Conservation (phyloP, 2,113 vertebrate species). For the Oreochromis spilurus region DNA sequence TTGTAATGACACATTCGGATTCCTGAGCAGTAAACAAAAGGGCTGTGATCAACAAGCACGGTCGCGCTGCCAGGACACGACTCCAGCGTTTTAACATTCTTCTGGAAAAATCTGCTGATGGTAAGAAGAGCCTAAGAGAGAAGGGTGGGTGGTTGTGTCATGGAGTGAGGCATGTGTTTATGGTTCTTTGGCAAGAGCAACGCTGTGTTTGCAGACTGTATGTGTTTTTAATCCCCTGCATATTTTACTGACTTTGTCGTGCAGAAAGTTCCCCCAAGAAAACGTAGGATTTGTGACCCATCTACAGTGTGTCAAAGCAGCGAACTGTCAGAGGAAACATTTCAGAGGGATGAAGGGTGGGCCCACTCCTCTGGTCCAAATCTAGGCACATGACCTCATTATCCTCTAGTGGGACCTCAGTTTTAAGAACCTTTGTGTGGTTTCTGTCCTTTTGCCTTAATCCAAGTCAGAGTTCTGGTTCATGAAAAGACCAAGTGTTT, state of each 20-base stretch:
- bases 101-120: constrained; percentile 18
- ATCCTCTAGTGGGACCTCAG: constrained; percentile 15
- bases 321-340: background rate
- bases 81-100: constrained; percentile 15
- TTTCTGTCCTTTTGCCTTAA: constrained; percentile 1
- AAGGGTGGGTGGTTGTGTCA: constrained; percentile 9
- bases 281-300: background rate
- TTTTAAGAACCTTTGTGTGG: constrained; percentile 6
- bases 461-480: constrained; percentile 11
- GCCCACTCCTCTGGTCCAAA: background rate
- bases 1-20: constrained; percentile 4
- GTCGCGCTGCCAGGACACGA: background rate
- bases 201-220: background rate
- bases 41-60: background rate
- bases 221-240: constrained; percentile 3
- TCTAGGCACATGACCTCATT: constrained; percentile 7
- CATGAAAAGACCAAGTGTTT: constrained; percentile 1
- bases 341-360: constrained; percentile 12
- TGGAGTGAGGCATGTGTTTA: constrained; percentile 42
- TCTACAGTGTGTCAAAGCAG: background rate
- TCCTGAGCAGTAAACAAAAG: constrained; percentile 20
- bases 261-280: background rate
- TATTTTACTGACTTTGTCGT: background rate
- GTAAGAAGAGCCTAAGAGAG: background rate
- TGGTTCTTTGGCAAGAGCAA: background rate